A percentile compares a stretch with the other conserved stretches of the same genome.
Conservation (phyloP, 2,113 vertebrate genomes). For the Plecturocebus donacophilus region DNA sequence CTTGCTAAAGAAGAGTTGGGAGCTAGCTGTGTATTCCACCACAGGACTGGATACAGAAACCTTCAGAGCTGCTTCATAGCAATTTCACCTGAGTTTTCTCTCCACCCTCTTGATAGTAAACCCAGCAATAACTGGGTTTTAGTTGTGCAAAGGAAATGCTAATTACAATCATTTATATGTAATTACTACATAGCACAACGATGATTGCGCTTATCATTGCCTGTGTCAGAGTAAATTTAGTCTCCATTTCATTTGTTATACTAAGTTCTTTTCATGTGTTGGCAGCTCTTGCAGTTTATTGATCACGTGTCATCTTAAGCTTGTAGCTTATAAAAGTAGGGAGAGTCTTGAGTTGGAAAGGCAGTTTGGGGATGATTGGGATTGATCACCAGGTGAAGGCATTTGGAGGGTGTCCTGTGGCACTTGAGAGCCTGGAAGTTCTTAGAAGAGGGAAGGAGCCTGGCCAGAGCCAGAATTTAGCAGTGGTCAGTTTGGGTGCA, state of each 20-base stretch:
- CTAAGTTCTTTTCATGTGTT: background rate
- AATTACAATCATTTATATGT: constrained; percentile 64
- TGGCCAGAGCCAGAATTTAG: background rate
- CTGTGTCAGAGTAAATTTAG: background rate
- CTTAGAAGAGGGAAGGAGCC: background rate
- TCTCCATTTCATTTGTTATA: background rate
- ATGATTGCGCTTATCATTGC: constrained; percentile 38
- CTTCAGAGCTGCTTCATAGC: background rate
- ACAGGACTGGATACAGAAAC: background rate
- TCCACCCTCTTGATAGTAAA: constrained; percentile 33
- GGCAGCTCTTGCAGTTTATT: background rate
- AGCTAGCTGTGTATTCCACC: background rate
- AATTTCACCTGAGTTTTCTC: background rate
- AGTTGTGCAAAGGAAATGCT: constrained; percentile 35
- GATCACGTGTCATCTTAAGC: background rate
- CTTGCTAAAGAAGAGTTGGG: background rate
- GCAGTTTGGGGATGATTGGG: background rate
- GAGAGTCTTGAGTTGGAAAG: background rate
- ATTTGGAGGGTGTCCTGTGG: background rate
- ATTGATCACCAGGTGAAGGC: background rate
- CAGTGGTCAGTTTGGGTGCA: background rate
- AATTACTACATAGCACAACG: constrained; percentile 18
- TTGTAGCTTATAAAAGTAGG: background rate
- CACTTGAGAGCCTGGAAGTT: background rate
- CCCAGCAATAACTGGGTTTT: background rate